Base-by-base conservation (phyloP, 2,113 vertebrate species). In the Rhipidura dahli region DNA sequence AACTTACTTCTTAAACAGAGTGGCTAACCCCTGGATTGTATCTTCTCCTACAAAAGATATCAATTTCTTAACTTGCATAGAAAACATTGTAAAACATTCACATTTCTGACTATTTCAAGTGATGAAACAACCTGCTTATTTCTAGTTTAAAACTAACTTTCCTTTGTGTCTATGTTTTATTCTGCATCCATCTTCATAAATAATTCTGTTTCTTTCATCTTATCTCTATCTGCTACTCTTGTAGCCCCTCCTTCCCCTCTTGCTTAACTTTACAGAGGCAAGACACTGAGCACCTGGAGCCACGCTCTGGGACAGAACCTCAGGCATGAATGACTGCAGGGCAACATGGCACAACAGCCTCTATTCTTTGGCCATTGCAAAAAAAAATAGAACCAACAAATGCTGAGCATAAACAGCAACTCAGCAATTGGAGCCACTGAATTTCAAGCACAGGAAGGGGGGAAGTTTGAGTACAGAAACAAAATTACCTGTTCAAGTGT, bases 61-160 rank as follows among this genome's bases (percentile, higher is more conserved):
- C 3, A 39, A 28, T 50, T 56, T 37, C n/a, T 63, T 5, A 4
- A 15, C 18, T 53, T 18, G 0, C 26, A 53, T 0, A 4, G 30
- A 57, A 49, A 93, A 61, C 33, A 63, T 2, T 3, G 65, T 31
- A 57, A 63, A 72, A 63, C 0, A 0, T 24, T 65, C 23, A 8
- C 42, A 81, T 42, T 88, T 73, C 49, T 59, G 59, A 84, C 28
- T 16, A 17, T 35, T 45, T 59, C 37, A 70, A 83, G 75, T 10
- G 3, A 83, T 30, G 28, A 60, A 92, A 69, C 7, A 16, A 47
- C 1, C 0, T 18, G 7, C 40, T 89, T 31, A 33, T 42, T 83
- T 87, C 23, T 53, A 23, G 6, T 47, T 89, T 86, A 45, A 86
- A 86, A 89, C 10, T 15, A 45, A 39, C n/a, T 72, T 68, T 40